phyloP scores from a whole-genome alignment of 2,797 vertebrate species.

The Muscicapa comitata region DNA sequence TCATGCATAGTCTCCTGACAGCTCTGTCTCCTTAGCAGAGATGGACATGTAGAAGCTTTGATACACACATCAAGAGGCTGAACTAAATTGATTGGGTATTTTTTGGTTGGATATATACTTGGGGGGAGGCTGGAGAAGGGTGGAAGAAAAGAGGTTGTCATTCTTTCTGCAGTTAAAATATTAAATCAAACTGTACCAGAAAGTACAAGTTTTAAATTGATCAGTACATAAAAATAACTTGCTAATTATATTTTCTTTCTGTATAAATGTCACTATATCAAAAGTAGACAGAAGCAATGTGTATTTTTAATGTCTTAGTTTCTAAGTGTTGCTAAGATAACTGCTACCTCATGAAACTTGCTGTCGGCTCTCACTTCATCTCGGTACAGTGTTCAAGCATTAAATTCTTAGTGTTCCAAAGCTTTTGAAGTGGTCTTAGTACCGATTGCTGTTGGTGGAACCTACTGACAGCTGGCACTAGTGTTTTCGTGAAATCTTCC shows the following conservation, averaged over 20 bases:
- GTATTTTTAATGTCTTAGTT: not conserved
- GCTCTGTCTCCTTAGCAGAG: conserved; percentile 83
- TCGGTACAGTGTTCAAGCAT: not conserved
- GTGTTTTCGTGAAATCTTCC: not conserved
- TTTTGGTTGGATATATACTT: not conserved
- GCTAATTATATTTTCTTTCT: conserved; percentile 1
- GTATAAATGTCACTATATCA: conserved; percentile 15
- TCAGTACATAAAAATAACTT: not conserved
- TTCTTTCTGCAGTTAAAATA: conserved; percentile 23
- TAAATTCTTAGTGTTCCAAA: not conserved
- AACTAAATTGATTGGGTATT: conserved; percentile 88
- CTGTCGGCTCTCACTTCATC: not conserved
- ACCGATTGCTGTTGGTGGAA: not conserved
- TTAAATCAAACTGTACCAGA: conserved; percentile 62
- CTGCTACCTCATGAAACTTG: not conserved
- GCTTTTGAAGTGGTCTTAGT: not conserved
- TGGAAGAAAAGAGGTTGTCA: not conserved
- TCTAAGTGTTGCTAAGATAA: not conserved
- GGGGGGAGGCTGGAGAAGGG: not conserved
- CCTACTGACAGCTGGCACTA: not conserved
- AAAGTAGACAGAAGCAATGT: not conserved
- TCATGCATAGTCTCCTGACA: conserved; percentile 86
- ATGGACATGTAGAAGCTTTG: conserved; percentile 81
- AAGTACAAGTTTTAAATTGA: conserved; percentile 61
- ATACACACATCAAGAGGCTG: conserved; percentile 88